Evolutionary conservation across 2,797 vertebrate genomes (phyloP).

Genomic region (Halcyon chelicuti): DNA sequence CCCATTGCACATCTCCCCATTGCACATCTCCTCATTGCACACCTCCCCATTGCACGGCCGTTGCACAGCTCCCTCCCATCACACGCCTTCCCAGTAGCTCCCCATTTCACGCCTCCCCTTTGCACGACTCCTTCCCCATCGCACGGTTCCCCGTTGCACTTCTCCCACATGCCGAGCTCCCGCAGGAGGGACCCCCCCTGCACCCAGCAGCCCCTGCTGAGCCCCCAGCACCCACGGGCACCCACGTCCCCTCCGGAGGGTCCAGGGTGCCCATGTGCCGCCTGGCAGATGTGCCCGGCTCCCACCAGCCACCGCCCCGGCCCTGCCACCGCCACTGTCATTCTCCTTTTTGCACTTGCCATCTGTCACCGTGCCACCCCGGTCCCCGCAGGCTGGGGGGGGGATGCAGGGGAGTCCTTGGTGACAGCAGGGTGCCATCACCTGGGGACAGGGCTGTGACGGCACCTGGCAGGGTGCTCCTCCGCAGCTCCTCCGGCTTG

Average conservation of each 20-base stretch:
- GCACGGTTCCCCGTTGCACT: accelerated
- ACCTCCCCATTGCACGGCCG: background rate
- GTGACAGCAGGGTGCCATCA: accelerated
- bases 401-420: background rate
- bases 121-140: background rate
- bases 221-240: accelerated
- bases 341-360: background rate
- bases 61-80: background rate
- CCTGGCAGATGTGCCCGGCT: background rate
- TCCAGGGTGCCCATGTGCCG: background rate
- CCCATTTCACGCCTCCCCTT: background rate
- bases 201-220: background rate
- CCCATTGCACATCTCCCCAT: too few relatives aligned
- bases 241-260: background rate
- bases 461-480: background rate
- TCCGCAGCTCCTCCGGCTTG: background rate
- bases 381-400: accelerated
- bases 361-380: background rate
- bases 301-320: background rate
- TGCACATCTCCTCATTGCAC: background rate
- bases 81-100: too few relatives aligned
- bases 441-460: background rate
- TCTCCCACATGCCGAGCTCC: accelerated
- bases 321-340: background rate
- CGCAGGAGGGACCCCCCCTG: background rate